Conservation (phyloP, 2,797 vertebrate genomes). For the Eulemur rubriventer region DNA sequence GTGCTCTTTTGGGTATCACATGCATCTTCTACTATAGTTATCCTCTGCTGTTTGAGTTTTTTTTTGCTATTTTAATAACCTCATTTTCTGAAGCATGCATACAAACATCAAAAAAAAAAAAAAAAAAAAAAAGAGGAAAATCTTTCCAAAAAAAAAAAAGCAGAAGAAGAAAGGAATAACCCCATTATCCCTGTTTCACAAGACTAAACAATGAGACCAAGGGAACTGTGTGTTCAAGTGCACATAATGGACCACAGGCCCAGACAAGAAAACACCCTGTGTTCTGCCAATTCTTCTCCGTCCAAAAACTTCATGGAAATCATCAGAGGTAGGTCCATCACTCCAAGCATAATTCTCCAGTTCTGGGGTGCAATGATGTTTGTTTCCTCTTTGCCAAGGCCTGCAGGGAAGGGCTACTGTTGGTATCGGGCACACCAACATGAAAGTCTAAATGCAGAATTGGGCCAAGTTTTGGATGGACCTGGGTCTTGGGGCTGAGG, state of each 20-base stretch:
- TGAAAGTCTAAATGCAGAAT: neutral
- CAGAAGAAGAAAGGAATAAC: neutral
- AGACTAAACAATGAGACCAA: neutral
- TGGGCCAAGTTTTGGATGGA: neutral
- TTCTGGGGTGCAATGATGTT: neutral
- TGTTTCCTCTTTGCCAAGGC: slow-evolving; percentile 11
- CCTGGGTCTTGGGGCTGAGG: neutral
- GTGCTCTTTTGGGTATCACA: neutral
- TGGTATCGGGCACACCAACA: neutral
- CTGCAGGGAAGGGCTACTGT: neutral
- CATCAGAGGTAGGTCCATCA: neutral
- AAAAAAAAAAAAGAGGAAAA: neutral
- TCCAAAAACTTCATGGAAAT: neutral
- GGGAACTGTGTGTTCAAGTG: neutral
- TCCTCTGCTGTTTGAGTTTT: neutral
- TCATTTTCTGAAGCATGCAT: neutral
- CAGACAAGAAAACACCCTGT: neutral
- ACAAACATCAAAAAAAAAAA: neutral
- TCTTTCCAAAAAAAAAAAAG: neutral
- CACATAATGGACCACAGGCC: neutral
- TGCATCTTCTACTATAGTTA: neutral
- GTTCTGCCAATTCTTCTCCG: slow-evolving; percentile 8
- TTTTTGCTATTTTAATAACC: neutral
- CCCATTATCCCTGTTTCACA: slow-evolving; percentile 47
- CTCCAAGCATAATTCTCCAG: neutral